Percentiles rank a stretch among this genome's conserved stretches.
These are phyloP conservation scores for Heliconius hewitsoni DNA, from an alignment of 1,140 invertebrate species.

Conservation along the genomic window DNA sequence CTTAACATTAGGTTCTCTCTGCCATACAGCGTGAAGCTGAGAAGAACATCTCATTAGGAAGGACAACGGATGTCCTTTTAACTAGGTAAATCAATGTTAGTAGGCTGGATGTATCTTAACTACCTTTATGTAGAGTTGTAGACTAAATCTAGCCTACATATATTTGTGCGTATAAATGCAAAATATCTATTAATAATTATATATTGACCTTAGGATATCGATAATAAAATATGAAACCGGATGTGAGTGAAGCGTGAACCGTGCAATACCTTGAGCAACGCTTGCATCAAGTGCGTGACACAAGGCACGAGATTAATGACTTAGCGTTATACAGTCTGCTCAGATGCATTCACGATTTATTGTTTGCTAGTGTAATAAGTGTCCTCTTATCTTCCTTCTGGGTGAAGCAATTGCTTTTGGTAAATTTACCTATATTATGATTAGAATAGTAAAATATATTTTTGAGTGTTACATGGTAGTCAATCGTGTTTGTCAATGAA, in stretches of 20 bases:
- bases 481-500: background rate
- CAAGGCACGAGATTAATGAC: constrained; percentile 14
- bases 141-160: no score
- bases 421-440: background rate
- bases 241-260: constrained; percentile 18
- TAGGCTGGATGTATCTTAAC: no score
- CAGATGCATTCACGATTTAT: constrained; percentile 9
- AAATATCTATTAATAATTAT: background rate
- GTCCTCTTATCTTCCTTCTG: background rate
- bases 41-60: no score
- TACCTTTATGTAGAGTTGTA: no score
- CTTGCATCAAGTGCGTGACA: constrained; percentile 15
- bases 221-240: constrained; percentile 13
- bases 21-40: no score
- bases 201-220: constrained; percentile 10
- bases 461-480: no score
- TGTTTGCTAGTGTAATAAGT: background rate
- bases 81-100: no score
- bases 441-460: background rate
- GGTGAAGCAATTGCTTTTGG: background rate
- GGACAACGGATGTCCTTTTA: no score
- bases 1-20: no score
- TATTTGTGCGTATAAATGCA: no score
- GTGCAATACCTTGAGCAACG: constrained; percentile 20
- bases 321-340: background rate